Evolutionary conservation across 2,888 invertebrate genomes (phyloP), one percentile per base, ranked within the genome.

Genomic region (Plebejus argus): DNA sequence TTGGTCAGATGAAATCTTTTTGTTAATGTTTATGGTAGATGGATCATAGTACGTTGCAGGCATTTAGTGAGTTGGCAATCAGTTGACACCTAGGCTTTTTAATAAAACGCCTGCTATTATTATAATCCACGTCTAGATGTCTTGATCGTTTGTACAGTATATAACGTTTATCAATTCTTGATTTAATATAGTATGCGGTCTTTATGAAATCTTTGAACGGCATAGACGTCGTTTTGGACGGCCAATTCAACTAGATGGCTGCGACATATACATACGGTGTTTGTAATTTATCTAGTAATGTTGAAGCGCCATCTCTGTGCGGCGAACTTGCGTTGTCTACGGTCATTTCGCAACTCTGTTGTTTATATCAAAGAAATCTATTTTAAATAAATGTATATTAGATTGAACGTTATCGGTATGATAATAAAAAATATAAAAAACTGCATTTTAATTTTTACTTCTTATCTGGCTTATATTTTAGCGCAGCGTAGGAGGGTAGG

Each of bases 321-420:
- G 45, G 45, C 49, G 45, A 45, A 35, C 45, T 72, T 23, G 53
- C 45, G 49, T 53, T 74, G n/a, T 71, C 76, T 70, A 76, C 71
- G 70, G 35, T 58, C 56, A 58, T 77, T 72, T 71, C 71, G 71
- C 56, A 77, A 81, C 78, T 80, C 89, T 92, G 91, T 91, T 92
- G 84, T 87, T 84, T 79, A 87, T 86, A 88, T 89, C 77, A 89
- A 91, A 89, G 88, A 90, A 90, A 89, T 92, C 90, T 93, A 93
- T 93, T 93, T 93, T 93, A 92, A 93, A 92, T 93, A 89, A 92
- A 85, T 92, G 91, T 93, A 93, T 84, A 88, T 74, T 74, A 90
- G 87, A 89, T 85, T 91, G 89, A 89, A 91, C 92, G 92, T 92
- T 92, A 91, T 88, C 83, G 90, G 91, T 93, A 91, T 88, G 84